Conservation (phyloP, 2,888 invertebrate genomes). For the Ypsolopha scabrella region DNA sequence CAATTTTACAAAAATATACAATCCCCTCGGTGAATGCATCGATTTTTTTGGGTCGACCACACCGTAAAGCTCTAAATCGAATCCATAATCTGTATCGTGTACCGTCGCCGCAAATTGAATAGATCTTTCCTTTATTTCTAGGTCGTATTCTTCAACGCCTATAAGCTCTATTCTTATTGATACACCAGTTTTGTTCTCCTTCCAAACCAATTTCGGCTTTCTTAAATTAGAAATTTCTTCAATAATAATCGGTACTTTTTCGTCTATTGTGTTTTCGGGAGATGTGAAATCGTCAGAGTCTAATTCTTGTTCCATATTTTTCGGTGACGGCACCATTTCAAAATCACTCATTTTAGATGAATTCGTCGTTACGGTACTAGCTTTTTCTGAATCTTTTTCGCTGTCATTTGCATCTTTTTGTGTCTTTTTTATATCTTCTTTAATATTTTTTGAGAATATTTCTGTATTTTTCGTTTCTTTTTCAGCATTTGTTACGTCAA, state of each 20-base stretch:
- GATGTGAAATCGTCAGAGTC: constrained; percentile 30
- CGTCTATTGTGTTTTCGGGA: constrained; percentile 9
- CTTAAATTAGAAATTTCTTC: constrained; percentile 13
- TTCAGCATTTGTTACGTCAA: not conserved
- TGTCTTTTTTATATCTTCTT: no score
- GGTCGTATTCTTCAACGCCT: constrained; percentile 34
- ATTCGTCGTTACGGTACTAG: not conserved
- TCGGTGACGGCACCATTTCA: constrained; percentile 6
- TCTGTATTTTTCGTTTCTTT: no score
- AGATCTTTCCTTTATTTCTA: constrained; percentile 27
- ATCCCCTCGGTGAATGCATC: constrained; percentile 39
- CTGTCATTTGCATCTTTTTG: constrained; percentile 1
- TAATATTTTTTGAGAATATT: no score
- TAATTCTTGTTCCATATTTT: constrained; percentile 14
- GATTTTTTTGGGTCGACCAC: constrained; percentile 27
- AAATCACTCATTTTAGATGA: constrained; percentile 6
- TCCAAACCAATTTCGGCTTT: constrained; percentile 46
- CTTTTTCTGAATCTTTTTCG: not conserved
- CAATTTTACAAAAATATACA: constrained; percentile 41
- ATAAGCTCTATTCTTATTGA: constrained; percentile 43
- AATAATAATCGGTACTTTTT: constrained; percentile 1
- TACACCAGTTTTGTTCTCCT: constrained; percentile 33
- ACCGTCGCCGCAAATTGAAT: constrained; percentile 31
- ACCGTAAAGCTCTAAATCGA: constrained; percentile 49
- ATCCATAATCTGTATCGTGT: constrained; percentile 34